A percentile compares a stretch with the other conserved stretches of the same genome.
Evolutionary conservation across 2,888 invertebrate genomes (phyloP).

Genomic region (Spodoptera picta): DNA sequence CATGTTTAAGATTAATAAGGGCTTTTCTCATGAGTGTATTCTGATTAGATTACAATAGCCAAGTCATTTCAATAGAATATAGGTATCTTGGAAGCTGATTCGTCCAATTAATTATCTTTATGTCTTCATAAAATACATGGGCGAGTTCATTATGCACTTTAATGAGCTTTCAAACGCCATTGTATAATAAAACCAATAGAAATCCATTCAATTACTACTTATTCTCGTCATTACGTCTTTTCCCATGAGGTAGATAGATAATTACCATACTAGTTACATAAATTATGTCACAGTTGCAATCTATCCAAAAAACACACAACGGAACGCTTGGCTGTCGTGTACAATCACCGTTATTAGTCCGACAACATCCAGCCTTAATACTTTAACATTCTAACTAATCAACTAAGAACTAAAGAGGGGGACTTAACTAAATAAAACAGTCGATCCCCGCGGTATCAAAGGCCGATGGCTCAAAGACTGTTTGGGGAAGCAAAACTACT

Average conservation of each 20-base stretch:
- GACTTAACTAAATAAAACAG: slow-evolving; percentile 56
- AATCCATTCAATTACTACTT: slow-evolving; percentile 21
- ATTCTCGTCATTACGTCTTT: slow-evolving; percentile 29
- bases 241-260: slow-evolving; percentile 18
- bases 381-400: slow-evolving; percentile 45
- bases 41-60: slow-evolving; percentile 32
- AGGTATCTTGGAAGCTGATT: slow-evolving; percentile 9
- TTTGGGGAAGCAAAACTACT: slow-evolving; percentile 68
- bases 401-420: slow-evolving; percentile 39
- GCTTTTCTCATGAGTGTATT: slow-evolving; percentile 43
- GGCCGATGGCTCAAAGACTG: slow-evolving; percentile 58
- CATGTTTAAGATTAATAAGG: slow-evolving; percentile 44
- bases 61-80: slow-evolving; percentile 32
- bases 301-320: slow-evolving; percentile 27
- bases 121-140: background rate
- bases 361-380: slow-evolving; percentile 32
- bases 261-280: slow-evolving; percentile 9
- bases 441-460: slow-evolving; percentile 69
- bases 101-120: slow-evolving; percentile 6
- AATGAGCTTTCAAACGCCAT: slow-evolving; percentile 5
- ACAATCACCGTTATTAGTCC: slow-evolving; percentile 40
- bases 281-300: slow-evolving; percentile 20
- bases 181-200: slow-evolving; percentile 17
- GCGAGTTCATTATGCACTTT: no score
- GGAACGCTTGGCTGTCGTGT: slow-evolving; percentile 28